phyloP scores from a whole-genome alignment of 2,888 invertebrate genomes.

The Macrophya annulata region DNA sequence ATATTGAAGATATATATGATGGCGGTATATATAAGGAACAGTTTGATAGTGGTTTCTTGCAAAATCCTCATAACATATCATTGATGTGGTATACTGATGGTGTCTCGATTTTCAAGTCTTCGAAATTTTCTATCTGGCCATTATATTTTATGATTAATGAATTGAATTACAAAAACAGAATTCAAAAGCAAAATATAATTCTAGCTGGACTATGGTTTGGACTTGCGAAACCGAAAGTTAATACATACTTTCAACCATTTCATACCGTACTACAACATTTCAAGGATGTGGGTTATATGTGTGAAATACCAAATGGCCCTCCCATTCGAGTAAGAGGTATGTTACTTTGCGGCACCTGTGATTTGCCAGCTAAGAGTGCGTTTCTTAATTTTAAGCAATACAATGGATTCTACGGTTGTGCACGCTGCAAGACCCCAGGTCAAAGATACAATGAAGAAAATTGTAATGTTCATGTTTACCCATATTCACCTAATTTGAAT shows the following conservation, averaged over 20 bases:
- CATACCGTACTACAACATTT: slow-evolving; percentile 44
- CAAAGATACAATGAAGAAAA: slow-evolving; percentile 27
- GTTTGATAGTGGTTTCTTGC: slow-evolving; percentile 56
- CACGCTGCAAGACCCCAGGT: slow-evolving; percentile 46
- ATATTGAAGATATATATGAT: slow-evolving; percentile 61
- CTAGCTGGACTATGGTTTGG: slow-evolving; percentile 57
- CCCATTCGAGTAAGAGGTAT: slow-evolving; percentile 26
- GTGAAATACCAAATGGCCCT: slow-evolving; percentile 33
- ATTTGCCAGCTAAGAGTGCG: slow-evolving; percentile 56
- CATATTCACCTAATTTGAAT: slow-evolving; percentile 36
- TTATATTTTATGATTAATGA: slow-evolving; percentile 62
- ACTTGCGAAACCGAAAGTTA: slow-evolving; percentile 44
- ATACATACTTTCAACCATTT: slow-evolving; percentile 54
- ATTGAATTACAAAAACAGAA: slow-evolving; percentile 58
- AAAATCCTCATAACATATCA: slow-evolving; percentile 59
- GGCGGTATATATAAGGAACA: slow-evolving; percentile 58
- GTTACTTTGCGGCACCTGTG: slow-evolving; percentile 55
- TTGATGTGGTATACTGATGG: slow-evolving; percentile 65
- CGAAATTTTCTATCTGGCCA: slow-evolving; percentile 63
- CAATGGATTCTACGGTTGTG: slow-evolving; percentile 56
- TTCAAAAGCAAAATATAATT: slow-evolving; percentile 57
- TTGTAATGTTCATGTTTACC: slow-evolving; percentile 52
- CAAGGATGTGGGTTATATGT: slow-evolving; percentile 38
- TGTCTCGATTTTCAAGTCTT: slow-evolving; percentile 63
- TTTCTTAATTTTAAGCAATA: slow-evolving; percentile 49